Percentiles rank a stretch among this genome's conserved stretches.
These are phyloP conservation scores for Lithophane ornitopus DNA, from an alignment of 2,888 invertebrate genomes.

Conservation along the genomic window DNA sequence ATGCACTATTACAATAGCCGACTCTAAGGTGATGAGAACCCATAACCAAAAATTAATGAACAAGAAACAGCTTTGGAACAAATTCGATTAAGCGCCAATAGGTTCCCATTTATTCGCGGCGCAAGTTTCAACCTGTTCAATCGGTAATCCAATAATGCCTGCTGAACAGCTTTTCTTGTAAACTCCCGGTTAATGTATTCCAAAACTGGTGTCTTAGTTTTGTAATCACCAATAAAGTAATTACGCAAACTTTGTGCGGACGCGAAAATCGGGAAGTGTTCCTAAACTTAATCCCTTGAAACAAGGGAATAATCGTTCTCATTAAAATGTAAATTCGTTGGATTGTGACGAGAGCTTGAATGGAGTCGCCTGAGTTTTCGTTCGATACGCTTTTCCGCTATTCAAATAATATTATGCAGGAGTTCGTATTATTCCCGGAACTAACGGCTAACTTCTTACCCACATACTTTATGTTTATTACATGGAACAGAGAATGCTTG, in stretches of 20 bases:
- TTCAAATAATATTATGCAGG: constrained; percentile 83
- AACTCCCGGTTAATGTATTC: constrained; percentile 73
- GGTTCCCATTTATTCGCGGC: constrained; percentile 62
- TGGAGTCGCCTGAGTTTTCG: constrained; percentile 77
- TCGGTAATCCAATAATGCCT: constrained; percentile 71
- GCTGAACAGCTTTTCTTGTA: constrained; percentile 70
- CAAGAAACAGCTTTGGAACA: constrained; percentile 50
- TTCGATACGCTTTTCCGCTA: constrained; percentile 77
- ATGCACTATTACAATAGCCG: not conserved
- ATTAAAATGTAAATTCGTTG: constrained; percentile 85
- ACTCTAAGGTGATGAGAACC: not conserved
- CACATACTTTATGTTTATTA: constrained; percentile 77
- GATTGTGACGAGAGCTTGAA: constrained; percentile 79
- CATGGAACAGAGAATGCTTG: constrained; percentile 51
- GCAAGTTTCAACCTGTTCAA: constrained; percentile 67
- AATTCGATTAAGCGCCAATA: constrained; percentile 57
- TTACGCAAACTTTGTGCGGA: constrained; percentile 76
- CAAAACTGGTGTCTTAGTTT: constrained; percentile 74
- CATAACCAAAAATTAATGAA: constrained; percentile 49
- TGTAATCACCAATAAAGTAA: constrained; percentile 80
- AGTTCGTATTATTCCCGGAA: constrained; percentile 71
- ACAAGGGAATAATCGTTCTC: constrained; percentile 86
- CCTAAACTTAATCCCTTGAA: constrained; percentile 82
- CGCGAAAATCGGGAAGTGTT: constrained; percentile 76
- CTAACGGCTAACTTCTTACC: constrained; percentile 74